phyloP scores from a whole-genome alignment of 2,113 vertebrate species.

The Laticauda laticaudata region DNA sequence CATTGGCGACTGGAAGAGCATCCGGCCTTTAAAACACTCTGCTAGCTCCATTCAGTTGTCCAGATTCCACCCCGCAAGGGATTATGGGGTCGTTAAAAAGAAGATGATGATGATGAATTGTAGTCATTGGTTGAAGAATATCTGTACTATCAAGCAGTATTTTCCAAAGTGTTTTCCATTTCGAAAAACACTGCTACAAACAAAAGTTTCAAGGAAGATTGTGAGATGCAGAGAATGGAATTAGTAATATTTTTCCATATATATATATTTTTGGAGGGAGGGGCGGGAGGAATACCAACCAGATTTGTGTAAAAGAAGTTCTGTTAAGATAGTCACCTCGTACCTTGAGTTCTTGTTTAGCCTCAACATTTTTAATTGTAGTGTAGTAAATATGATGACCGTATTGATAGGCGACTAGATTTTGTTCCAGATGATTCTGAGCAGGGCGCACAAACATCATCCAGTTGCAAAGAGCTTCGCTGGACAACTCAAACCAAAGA shows the following conservation, averaged over 20 bases:
- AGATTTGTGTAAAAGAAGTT: background rate
- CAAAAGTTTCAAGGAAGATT: background rate
- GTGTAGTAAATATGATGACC: slow-evolving; percentile 95
- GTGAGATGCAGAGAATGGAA: background rate
- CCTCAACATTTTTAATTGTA: slow-evolving; percentile 95
- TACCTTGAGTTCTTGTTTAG: slow-evolving; percentile 98
- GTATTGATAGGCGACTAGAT: slow-evolving; percentile 95
- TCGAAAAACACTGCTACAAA: background rate
- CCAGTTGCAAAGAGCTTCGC: slow-evolving; percentile 96
- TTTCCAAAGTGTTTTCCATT: background rate
- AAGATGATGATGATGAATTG: no score
- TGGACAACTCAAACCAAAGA: slow-evolving; percentile 92
- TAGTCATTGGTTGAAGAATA: background rate
- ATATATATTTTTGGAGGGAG: background rate
- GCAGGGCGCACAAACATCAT: slow-evolving; percentile 98
- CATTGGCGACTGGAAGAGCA: no score
- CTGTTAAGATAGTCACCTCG: background rate
- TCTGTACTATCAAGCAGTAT: background rate
- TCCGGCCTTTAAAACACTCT: no score
- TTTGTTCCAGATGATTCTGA: slow-evolving; percentile 96
- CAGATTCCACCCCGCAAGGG: no score
- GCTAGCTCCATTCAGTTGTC: no score
- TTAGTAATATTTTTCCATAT: background rate
- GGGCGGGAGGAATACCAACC: background rate
- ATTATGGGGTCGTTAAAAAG: no score